A percentile compares a stretch with the other conserved stretches of the same genome.
These are phyloP conservation scores for Todiramphus chloris DNA, from an alignment of 2,113 vertebrate species.

Conservation along the genomic window DNA sequence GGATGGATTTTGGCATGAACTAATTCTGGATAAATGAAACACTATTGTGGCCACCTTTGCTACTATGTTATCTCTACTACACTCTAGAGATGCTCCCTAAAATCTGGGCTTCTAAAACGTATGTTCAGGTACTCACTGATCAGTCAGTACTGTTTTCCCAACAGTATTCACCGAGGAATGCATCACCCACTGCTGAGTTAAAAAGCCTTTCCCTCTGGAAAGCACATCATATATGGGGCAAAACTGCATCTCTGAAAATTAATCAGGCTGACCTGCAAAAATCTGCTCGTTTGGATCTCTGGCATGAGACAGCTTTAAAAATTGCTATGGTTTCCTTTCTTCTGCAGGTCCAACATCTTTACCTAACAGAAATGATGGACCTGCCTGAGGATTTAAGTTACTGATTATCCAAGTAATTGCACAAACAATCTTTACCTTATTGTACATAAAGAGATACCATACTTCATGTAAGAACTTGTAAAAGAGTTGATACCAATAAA, in stretches of 20 bases:
- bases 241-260: background rate
- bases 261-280: background rate
- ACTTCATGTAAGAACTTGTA: background rate
- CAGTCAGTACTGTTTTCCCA: background rate
- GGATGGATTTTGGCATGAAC: background rate
- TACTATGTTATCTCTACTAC: background rate
- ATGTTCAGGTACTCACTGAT: fast-evolving
- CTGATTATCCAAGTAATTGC: background rate
- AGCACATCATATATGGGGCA: background rate
- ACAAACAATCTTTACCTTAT: background rate
- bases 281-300: background rate
- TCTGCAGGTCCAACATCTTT: background rate
- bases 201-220: background rate
- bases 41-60: background rate
- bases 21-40: background rate
- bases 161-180: background rate
- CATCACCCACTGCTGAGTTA: background rate
- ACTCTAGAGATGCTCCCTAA: background rate
- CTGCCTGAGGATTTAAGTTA: background rate
- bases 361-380: background rate
- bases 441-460: background rate
- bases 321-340: background rate
- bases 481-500: background rate
- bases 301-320: background rate
- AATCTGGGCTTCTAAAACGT: background rate